phyloP scores from a whole-genome alignment of 2,797 vertebrate species.

The Etheostoma nigrum region DNA sequence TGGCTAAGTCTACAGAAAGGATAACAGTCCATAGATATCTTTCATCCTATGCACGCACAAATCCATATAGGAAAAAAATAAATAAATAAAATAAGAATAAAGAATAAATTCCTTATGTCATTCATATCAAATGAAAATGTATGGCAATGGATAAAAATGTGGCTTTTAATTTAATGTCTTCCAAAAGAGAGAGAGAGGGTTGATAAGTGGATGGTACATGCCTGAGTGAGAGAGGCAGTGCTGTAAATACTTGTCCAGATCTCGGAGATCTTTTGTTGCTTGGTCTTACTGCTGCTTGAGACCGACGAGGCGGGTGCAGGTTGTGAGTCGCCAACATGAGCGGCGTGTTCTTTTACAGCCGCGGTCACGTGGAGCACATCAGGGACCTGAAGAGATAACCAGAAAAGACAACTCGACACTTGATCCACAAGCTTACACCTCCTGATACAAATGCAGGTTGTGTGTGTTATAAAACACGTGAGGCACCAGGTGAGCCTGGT shows the following conservation, averaged over 20 bases:
- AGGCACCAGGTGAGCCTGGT: neutral
- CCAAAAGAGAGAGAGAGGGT: neutral
- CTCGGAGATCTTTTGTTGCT: conserved; percentile 39
- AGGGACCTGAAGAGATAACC: conserved; percentile 67
- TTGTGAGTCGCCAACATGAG: conserved; percentile 29
- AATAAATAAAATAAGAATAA: too few relatives aligned
- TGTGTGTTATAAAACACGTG: conserved; percentile 4
- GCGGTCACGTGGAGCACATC: conserved; percentile 73
- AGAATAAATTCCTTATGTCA: too few relatives aligned
- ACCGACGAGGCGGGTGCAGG: conserved; percentile 21
- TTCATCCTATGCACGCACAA: too few relatives aligned
- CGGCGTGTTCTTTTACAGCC: conserved; percentile 70
- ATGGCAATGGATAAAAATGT: neutral
- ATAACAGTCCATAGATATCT: too few relatives aligned
- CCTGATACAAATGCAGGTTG: neutral
- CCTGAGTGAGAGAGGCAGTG: conserved; percentile 69
- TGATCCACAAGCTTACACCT: neutral
- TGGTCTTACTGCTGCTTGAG: neutral
- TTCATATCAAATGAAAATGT: too few relatives aligned
- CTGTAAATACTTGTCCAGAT: conserved; percentile 81
- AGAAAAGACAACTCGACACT: neutral
- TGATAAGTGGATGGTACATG: conserved; percentile 40
- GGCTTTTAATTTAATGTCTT: neutral
- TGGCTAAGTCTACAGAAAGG: too few relatives aligned
- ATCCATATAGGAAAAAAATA: too few relatives aligned